Conservation (phyloP, 2,113 vertebrate genomes). For the Copsychus sechellarum region DNA sequence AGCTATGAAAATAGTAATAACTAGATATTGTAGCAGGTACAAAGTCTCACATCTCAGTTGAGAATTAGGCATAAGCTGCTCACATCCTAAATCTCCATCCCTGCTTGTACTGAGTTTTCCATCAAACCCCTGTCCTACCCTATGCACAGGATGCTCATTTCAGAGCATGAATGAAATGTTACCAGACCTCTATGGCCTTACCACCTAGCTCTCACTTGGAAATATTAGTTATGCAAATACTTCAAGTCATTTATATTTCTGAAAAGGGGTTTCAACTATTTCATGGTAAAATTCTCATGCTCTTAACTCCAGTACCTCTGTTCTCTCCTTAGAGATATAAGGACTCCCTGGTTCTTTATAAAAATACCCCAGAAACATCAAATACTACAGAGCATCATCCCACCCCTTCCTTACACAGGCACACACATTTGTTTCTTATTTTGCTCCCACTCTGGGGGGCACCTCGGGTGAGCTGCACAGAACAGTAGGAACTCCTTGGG, state of each 20-base stretch:
- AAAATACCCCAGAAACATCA: neutral
- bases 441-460: neutral
- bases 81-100: neutral
- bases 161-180: neutral
- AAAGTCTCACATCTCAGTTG: neutral
- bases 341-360: neutral
- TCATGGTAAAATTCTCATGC: neutral
- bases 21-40: accelerated
- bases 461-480: neutral
- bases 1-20: neutral
- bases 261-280: neutral
- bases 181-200: neutral
- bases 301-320: neutral
- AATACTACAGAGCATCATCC: neutral
- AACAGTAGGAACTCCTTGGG: neutral
- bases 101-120: neutral
- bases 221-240: neutral
- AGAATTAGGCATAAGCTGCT: neutral
- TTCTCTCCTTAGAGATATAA: neutral
- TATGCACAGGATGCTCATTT: neutral
- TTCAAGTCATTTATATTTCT: accelerated
- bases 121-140: neutral
- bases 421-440: neutral
- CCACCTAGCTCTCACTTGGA: neutral
- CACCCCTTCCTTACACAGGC: neutral